phyloP scores from a whole-genome alignment of 2,113 vertebrate species.

The Coracopsis vasa region DNA sequence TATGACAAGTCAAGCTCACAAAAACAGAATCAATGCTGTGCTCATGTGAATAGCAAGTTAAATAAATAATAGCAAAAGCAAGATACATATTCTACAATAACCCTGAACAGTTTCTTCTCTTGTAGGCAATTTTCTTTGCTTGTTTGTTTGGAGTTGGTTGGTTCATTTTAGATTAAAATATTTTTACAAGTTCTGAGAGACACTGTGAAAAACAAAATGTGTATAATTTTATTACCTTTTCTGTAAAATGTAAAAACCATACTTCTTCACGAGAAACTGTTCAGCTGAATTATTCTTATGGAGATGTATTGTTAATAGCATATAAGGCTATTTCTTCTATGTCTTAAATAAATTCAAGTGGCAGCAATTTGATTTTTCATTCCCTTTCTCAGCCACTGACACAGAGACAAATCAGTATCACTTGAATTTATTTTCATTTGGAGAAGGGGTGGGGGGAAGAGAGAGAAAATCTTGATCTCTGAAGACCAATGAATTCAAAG shows the following conservation, averaged over 20 bases:
- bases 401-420: not conserved
- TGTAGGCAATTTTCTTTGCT: not conserved
- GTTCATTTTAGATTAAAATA: not conserved
- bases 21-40: not conserved
- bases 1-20: not conserved
- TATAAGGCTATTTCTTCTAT: not conserved
- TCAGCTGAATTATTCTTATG: not conserved
- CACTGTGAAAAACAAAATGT: not conserved
- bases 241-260: not conserved
- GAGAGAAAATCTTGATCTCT: not conserved
- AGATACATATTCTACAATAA: not conserved
- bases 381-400: not conserved
- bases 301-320: not conserved
- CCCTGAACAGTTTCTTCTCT: not conserved
- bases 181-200: not conserved
- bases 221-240: not conserved
- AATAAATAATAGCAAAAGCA: not conserved
- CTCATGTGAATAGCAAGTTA: not conserved
- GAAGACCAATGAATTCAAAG: not conserved
- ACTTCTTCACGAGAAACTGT: not conserved
- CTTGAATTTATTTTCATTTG: not conserved
- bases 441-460: rapidly evolving
- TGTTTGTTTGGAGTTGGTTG: not conserved
- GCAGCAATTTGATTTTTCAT: not conserved
- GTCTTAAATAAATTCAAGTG: not conserved